Evolutionary conservation across 2,113 vertebrate genomes (phyloP).

Genomic region (Formicarius rufipectus): DNA sequence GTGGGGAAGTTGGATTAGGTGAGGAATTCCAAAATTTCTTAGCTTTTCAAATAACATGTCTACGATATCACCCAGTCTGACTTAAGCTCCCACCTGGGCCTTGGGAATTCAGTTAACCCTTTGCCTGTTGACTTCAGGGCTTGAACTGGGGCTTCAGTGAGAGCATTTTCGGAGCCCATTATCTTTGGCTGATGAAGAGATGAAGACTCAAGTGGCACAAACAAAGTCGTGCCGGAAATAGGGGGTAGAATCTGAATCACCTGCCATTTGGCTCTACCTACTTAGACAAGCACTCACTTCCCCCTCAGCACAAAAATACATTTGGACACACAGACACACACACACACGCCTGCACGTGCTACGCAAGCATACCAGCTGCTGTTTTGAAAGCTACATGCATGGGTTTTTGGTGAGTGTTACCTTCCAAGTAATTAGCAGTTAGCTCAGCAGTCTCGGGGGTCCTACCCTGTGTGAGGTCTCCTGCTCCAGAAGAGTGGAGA

Average conservation of each 20-base stretch:
- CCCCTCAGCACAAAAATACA: conserved; percentile 60
- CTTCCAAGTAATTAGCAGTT: neutral
- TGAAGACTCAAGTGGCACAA: neutral
- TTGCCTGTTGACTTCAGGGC: neutral
- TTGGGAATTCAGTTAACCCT: conserved; percentile 56
- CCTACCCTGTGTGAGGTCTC: neutral
- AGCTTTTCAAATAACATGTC: conserved; percentile 72
- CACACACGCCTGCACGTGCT: neutral
- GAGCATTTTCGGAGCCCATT: neutral
- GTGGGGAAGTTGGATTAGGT: conserved; percentile 72
- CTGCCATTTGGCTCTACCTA: conserved; percentile 58
- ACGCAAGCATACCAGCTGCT: neutral
- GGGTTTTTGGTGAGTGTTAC: neutral
- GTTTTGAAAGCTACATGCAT: neutral
- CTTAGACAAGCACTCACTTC: conserved; percentile 7
- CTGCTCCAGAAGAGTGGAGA: neutral
- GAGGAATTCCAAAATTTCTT: conserved; percentile 71
- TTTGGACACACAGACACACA: neutral
- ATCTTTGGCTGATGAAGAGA: neutral
- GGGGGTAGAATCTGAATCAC: conserved; percentile 41
- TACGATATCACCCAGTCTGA: conserved; percentile 37
- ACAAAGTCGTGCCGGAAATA: neutral
- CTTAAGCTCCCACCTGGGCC: conserved; percentile 39
- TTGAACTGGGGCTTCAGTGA: neutral
- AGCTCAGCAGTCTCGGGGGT: neutral